These are phyloP conservation scores for Macrotrachela quadricornifera DNA, from an alignment of 1,140 invertebrate genomes.

Conservation along the genomic window DNA sequence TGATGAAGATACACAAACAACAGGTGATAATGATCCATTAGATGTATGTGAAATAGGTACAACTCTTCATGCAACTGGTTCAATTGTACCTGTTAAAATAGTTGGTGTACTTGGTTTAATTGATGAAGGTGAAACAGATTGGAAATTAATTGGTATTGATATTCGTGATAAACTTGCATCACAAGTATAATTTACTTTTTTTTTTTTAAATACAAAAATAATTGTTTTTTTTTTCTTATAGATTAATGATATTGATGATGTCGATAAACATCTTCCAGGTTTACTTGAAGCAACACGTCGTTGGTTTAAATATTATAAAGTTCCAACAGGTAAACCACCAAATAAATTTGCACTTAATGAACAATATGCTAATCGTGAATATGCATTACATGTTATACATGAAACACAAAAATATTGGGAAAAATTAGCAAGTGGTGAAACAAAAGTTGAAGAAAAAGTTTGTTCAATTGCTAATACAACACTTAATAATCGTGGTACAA, in stretches of 20 bases:
- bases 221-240: too few species aligned
- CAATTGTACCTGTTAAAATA: conserved; percentile 70
- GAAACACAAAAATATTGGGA: conserved; percentile 55
- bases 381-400: conserved; percentile 60
- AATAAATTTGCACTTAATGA: conserved; percentile 95
- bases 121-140: conserved; percentile 87
- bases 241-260: conserved; percentile 55
- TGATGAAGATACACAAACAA: conserved; percentile 65
- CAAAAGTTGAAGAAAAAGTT: conserved; percentile 14
- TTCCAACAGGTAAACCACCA: conserved; percentile 87
- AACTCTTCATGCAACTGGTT: conserved; percentile 48
- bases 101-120: conserved; percentile 70
- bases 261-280: conserved; percentile 77
- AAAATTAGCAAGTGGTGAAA: conserved; percentile 35
- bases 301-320: conserved; percentile 97
- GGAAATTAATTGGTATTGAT: conserved; percentile 87
- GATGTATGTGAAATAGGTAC: conserved; percentile 90
- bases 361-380: conserved; percentile 60
- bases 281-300: conserved; percentile 74
- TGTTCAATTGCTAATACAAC: too few species aligned
- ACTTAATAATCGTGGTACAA: too few species aligned
- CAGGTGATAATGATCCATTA: conserved; percentile 95
- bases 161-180: conserved; percentile 65
- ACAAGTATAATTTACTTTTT: conserved; percentile 35
- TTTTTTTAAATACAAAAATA: too few species aligned